phyloP scores from a whole-genome alignment of 2,113 vertebrate genomes.

The Engraulis encrasicolus region DNA sequence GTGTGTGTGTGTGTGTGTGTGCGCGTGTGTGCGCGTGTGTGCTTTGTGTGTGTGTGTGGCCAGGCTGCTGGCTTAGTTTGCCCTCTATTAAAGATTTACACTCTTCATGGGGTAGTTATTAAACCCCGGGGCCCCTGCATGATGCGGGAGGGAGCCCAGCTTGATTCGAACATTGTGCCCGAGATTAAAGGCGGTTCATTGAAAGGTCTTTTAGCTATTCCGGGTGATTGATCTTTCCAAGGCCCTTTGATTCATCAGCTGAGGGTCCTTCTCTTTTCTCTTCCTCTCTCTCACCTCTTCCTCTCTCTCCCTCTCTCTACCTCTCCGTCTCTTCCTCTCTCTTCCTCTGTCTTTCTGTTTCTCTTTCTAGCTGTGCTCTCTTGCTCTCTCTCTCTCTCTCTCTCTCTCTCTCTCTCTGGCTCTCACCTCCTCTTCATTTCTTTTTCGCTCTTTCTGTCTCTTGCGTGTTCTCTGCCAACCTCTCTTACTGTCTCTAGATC shows the following conservation, averaged over 20 bases:
- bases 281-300: neutral
- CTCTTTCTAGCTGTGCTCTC: no score
- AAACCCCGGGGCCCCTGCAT: slow-evolving; percentile 59
- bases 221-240: slow-evolving; percentile 65
- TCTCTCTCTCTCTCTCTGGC: slow-evolving; percentile 33
- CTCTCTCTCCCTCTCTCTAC: neutral
- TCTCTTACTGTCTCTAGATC: no score
- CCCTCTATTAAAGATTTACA: slow-evolving; percentile 71
- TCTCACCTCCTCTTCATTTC: no score
- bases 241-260: slow-evolving; percentile 55
- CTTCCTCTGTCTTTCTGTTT: neutral
- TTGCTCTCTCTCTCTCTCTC: slow-evolving; percentile 7
- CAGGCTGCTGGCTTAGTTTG: slow-evolving; percentile 58
- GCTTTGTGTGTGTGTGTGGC: neutral
- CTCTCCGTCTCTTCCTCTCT: neutral
- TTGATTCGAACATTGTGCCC: slow-evolving; percentile 70
- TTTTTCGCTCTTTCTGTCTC: no score
- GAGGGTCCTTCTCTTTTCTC: slow-evolving; percentile 39
- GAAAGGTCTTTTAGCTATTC: slow-evolving; percentile 69
- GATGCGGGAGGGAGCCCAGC: slow-evolving; percentile 65
- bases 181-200: slow-evolving; percentile 72
- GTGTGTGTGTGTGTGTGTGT: slow-evolving; percentile 19
- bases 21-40: slow-evolving; percentile 3
- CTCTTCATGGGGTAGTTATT: slow-evolving; percentile 69
- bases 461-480: no score